These are phyloP conservation scores for Sinelater perroti DNA, from an alignment of 2,888 invertebrate genomes.

Conservation along the genomic window DNA sequence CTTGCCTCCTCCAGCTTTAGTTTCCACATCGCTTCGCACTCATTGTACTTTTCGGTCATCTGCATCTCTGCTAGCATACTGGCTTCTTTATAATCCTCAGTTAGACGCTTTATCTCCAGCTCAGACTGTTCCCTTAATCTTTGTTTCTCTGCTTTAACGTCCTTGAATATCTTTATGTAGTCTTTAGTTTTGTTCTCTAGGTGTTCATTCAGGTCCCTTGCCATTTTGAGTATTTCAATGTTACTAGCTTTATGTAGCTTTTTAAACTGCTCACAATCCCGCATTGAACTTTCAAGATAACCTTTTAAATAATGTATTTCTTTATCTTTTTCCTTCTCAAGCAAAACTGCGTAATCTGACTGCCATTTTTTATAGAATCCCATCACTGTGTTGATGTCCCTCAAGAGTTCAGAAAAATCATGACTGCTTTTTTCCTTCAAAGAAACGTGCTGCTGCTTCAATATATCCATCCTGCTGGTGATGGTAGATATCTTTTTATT, in stretches of 20 bases:
- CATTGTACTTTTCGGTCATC: conserved; percentile 60
- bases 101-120: conserved; percentile 56
- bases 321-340: conserved; percentile 6
- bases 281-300: background rate
- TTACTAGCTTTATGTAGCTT: conserved; percentile 48
- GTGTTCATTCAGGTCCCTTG: conserved; percentile 49
- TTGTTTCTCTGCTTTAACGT: conserved; percentile 52
- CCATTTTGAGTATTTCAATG: conserved; percentile 52
- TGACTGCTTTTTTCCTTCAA: conserved; percentile 7
- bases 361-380: background rate
- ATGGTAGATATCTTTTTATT: background rate
- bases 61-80: conserved; percentile 57
- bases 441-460: background rate
- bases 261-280: background rate
- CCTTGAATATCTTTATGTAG: conserved; percentile 44
- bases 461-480: background rate
- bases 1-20: conserved; percentile 60
- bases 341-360: background rate
- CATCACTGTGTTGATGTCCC: background rate
- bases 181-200: conserved; percentile 49
- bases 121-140: conserved; percentile 44
- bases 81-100: conserved; percentile 57
- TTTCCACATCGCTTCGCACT: conserved; percentile 60
- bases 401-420: conserved; percentile 2
- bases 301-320: background rate